phyloP scores from a whole-genome alignment of 2,888 invertebrate genomes.

The Uloborus plumipes region DNA sequence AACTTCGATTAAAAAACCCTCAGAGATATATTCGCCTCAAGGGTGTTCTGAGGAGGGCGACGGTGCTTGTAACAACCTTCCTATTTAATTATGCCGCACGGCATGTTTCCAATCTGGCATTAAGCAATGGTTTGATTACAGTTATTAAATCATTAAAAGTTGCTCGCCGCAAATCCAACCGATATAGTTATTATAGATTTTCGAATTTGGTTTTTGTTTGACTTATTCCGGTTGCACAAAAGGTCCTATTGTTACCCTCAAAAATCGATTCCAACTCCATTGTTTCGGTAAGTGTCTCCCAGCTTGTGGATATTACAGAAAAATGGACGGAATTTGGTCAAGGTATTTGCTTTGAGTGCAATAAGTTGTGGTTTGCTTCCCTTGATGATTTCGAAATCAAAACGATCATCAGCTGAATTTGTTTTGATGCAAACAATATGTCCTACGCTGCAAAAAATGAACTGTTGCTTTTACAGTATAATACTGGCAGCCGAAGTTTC shows the following conservation, averaged over 20 bases:
- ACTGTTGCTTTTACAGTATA: no score
- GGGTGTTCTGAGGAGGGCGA: no score
- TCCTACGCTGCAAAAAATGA: no score
- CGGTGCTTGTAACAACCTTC: no score
- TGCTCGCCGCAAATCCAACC: not conserved
- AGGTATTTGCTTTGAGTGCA: not conserved
- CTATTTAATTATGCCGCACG: slow-evolving; percentile 41
- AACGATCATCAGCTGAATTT: no score
- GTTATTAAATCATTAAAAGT: slow-evolving; percentile 49
- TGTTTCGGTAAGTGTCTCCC: slow-evolving; percentile 3
- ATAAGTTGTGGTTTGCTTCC: no score
- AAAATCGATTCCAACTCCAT: slow-evolving; percentile 4
- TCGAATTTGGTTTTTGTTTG: no score
- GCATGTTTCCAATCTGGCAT: slow-evolving; percentile 4
- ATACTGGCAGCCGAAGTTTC: no score
- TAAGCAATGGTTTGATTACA: slow-evolving; percentile 41
- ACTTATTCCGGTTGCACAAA: no score
- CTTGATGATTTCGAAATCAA: no score
- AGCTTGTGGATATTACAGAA: not conserved
- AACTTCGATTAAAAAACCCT: not conserved
- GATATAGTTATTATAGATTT: no score
- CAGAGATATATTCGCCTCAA: not conserved
- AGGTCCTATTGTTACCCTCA: slow-evolving; percentile 11
- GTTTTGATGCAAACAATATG: no score
- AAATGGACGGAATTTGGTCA: slow-evolving; percentile 19